Base-by-base conservation (phyloP, 2,113 vertebrate species). In the Tylochromis polylepis region DNA sequence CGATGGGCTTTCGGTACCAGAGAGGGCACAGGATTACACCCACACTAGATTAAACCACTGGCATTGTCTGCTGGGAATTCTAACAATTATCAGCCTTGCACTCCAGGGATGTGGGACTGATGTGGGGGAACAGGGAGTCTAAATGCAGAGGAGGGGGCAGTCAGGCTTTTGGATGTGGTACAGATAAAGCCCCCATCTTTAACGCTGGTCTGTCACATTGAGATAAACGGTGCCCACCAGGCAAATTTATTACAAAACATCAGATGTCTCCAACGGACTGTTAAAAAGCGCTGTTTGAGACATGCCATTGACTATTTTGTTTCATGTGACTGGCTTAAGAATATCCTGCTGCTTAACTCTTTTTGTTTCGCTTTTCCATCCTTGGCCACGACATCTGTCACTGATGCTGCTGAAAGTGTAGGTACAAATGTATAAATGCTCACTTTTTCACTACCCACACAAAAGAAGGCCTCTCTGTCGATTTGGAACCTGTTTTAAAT, bases 21-120 rank as follows among this genome's bases (percentile, higher is more conserved):
- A 95, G 92, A 95, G 94, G 84, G 79, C 86, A 91, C n/a, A 6
- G 95, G 95, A 96, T 96, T 96, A 96, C 91, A 95, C 89, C 94
- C 84, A 90, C 88, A 94, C 86, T 93, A 94, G 95, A 96, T 96
- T 96, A 96, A 95, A 95, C 91, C 91, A 90, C 82, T 91, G 67
- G 85, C 55, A 85, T 31, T 70, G 87, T 90, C 95, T 95, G 92
- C 93, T 95, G 96, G 95, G 96, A 95, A 95, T 96, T 94, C 89
- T 90, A 90, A 95, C 95, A 96, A 96, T 97, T 95, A 96, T 96
- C 94, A 93, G 91, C 87, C 92, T 88, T 79, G 41, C 86, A 88
- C 94, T 94, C 91, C 57, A 53, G 93, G 88, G 94, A 94, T 89
- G 60, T 83, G 90, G 89, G 87, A 88, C 79, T 79, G 83, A 81